These are phyloP conservation scores for Chrysopilus asiliformis DNA, from an alignment of 2,888 invertebrate genomes.

Conservation along the genomic window DNA sequence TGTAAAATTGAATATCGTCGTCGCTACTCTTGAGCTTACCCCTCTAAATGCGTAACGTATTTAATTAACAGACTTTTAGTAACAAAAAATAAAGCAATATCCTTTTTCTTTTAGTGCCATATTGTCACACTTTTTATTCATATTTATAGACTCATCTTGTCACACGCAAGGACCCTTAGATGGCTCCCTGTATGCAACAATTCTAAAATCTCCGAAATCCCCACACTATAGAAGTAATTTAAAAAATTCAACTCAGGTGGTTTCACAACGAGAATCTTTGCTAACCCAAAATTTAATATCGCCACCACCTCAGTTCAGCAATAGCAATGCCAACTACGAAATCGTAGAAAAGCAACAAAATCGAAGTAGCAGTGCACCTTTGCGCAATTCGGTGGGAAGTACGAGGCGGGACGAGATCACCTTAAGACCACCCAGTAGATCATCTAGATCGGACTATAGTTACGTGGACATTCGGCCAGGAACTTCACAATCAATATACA, in stretches of 20 bases:
- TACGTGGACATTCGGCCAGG: conserved; percentile 16
- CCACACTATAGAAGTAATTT: conserved; percentile 12
- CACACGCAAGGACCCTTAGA: conserved; percentile 77
- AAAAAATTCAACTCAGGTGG: not conserved
- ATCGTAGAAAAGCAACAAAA: conserved; percentile 8
- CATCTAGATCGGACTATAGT: conserved; percentile 7
- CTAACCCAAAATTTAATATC: conserved; percentile 14
- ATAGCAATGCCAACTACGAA: conserved; percentile 7
- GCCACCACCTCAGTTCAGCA: conserved; percentile 17
- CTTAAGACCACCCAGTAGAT: not conserved
- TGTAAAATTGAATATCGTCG: too few relatives aligned
- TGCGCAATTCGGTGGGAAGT: conserved; percentile 9
- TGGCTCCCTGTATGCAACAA: conserved; percentile 79
- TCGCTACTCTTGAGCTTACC: too few relatives aligned
- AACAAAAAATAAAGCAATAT: too few relatives aligned
- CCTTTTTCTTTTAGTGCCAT: too few relatives aligned
- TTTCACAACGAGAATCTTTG: conserved; percentile 3
- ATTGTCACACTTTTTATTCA: too few relatives aligned
- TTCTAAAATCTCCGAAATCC: conserved; percentile 26
- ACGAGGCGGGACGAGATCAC: too few relatives aligned
- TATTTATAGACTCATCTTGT: conserved; percentile 24
- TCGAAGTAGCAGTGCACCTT: conserved; percentile 2
- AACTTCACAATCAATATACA: conserved; percentile 18
- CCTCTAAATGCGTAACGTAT: too few relatives aligned
- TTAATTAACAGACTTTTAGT: too few relatives aligned